Evolutionary conservation across 1,140 invertebrate genomes (phyloP).

Genomic region (Laupala kohalensis): DNA sequence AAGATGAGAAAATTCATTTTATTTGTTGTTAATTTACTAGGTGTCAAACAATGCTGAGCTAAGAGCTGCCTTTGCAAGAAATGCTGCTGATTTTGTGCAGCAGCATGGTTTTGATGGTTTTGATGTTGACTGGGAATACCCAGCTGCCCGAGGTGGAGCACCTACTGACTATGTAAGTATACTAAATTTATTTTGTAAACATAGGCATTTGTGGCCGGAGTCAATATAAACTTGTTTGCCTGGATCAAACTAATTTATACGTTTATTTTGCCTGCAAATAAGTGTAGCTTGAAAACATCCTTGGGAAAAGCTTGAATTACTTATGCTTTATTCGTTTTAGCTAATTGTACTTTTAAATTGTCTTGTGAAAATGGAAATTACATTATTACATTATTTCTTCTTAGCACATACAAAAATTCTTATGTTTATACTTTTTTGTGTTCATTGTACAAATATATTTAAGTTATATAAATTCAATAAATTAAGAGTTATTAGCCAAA

Average conservation of each 20-base stretch:
- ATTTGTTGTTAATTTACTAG: slow-evolving; percentile 22
- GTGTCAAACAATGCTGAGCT: slow-evolving; percentile 33
- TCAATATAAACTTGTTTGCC: too few species aligned
- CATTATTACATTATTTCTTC: too few species aligned
- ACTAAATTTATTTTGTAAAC: background rate
- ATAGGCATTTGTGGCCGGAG: background rate
- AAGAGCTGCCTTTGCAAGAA: slow-evolving; percentile 44
- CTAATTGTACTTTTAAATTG: too few species aligned
- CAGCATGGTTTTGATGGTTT: slow-evolving; percentile 65
- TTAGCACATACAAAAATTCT: too few species aligned
- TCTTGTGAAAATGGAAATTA: too few species aligned
- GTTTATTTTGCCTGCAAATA: background rate
- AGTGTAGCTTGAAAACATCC: too few species aligned
- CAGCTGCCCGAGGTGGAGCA: slow-evolving; percentile 45
- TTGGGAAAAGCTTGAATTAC: background rate
- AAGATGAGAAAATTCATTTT: background rate
- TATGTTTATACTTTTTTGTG: too few species aligned
- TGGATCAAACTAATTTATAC: background rate
- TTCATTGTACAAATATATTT: too few species aligned
- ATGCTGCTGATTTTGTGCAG: slow-evolving; percentile 40
- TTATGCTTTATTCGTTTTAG: too few species aligned
- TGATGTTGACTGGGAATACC: slow-evolving; percentile 74
- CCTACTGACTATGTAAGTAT: slow-evolving; percentile 31
- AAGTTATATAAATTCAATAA: background rate
- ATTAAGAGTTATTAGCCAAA: background rate